phyloP scores from a whole-genome alignment of 2,888 invertebrate genomes.

The Aelia acuminata region DNA sequence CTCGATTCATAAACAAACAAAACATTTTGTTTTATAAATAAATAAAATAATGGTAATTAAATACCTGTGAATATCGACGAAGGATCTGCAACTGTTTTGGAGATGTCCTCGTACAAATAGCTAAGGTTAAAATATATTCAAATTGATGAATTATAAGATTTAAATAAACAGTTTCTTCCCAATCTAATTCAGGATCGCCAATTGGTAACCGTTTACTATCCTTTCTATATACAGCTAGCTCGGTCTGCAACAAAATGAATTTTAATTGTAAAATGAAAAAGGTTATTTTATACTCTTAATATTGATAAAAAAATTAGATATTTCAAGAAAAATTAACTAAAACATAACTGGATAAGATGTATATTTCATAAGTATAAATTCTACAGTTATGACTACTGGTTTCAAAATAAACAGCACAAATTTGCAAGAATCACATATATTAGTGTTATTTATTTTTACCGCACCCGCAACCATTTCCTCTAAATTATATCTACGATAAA shows the following conservation, averaged over 20 bases:
- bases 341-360: no score
- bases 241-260: slow-evolving; percentile 82
- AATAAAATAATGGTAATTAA: not conserved
- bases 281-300: no score
- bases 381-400: no score
- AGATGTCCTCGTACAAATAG: slow-evolving; percentile 97
- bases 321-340: no score
- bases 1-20: not conserved
- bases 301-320: no score
- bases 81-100: slow-evolving; percentile 97
- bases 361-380: no score
- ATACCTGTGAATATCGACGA: slow-evolving; percentile 88
- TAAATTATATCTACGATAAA: no score
- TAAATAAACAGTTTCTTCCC: slow-evolving; percentile 99
- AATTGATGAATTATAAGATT: slow-evolving; percentile 98
- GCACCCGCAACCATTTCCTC: no score
- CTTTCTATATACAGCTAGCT: slow-evolving; percentile 97
- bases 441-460: no score
- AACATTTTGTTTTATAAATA: not conserved
- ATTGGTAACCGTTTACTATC: slow-evolving; percentile 97
- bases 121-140: slow-evolving; percentile 96
- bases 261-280: no score
- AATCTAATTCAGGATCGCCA: slow-evolving; percentile 96
- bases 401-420: no score
- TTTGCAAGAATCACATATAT: no score